phyloP scores from a whole-genome alignment of 2,113 vertebrate genomes.

The Tragelaphus strepsiceros region DNA sequence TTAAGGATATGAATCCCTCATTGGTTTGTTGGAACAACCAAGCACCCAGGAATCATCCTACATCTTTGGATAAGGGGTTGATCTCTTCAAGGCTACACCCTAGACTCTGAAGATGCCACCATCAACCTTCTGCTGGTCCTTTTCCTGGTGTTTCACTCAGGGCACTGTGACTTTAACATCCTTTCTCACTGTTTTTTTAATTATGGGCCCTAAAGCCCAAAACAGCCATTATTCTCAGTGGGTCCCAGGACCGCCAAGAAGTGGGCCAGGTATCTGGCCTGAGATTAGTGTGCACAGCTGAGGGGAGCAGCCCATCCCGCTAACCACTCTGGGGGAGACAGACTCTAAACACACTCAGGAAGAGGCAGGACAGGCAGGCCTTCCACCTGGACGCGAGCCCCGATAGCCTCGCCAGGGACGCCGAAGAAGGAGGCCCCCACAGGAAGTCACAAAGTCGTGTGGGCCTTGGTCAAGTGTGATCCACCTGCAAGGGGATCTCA shows the following conservation, averaged over 20 bases:
- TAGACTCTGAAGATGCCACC: neutral
- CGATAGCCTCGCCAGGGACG: fast-evolving
- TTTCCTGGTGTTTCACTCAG: neutral
- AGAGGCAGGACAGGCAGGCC: neutral
- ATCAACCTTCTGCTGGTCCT: neutral
- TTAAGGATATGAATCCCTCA: neutral
- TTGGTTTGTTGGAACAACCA: neutral
- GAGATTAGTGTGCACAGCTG: neutral
- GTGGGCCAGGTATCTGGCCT: neutral
- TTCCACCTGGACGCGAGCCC: too few species aligned
- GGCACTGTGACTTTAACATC: neutral
- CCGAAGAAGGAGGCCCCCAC: fast-evolving
- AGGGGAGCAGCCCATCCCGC: fast-evolving
- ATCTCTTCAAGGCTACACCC: neutral
- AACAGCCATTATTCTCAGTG: fast-evolving
- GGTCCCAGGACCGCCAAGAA: neutral
- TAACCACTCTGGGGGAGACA: too few species aligned
- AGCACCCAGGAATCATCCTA: too few species aligned
- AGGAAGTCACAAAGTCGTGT: neutral
- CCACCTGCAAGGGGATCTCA: fast-evolving
- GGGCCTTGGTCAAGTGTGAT: neutral
- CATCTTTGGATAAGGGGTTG: too few species aligned
- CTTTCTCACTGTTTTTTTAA: neutral
- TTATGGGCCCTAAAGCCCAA: fast-evolving
- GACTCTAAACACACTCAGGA: neutral